Evolutionary conservation across 2,888 invertebrate species (phyloP), one percentile per base, ranked within the genome.

Genomic region (Graphium colonna): DNA sequence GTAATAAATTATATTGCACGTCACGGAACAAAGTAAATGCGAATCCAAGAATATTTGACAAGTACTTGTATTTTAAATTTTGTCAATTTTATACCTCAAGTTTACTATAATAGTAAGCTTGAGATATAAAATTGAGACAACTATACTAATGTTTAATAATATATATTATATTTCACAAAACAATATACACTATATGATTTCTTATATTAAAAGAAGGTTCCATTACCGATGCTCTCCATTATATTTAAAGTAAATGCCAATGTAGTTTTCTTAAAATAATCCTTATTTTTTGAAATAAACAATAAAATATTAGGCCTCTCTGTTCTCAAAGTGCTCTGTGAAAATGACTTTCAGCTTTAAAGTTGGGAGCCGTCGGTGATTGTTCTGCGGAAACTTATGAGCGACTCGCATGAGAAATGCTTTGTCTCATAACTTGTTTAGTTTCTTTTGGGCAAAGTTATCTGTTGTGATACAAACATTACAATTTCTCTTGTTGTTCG

Each of bases 401-500:
- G 46, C 41, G 46, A 41, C 52, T 52, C 26, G 52, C 41, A 52
- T 46, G 47, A 52, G 52, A 43, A 48, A 52, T 48, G 52, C 48
- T 52, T 52, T 52, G 52, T 52, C 47, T 52, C 43, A 48, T 43
- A 52, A 48, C 52, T 52, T 48, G 48, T 52, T 52, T 43, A 47
- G 42, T 52, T 36, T 48, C 48, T 52, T 52, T 52, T 28, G 28
- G 38, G 26, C 47, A 7, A 48, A 52, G 26, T 52, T 48, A 28
- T 52, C 42, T 42, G 47, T 42, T 52, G 42, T 48, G 43, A 52
- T 43, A 48, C 26, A 28, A 43, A 28, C 38, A 43, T 52, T 52
- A 52, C 10, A 33, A 42, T 21, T 46, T 15, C 46, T 39, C 36
- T 36, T 42, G 36, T 46, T 40, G 51, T 44, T 44, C 10, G 18